phyloP scores from a whole-genome alignment of 2,888 invertebrate genomes.

The Holacanthella duospinosa region DNA sequence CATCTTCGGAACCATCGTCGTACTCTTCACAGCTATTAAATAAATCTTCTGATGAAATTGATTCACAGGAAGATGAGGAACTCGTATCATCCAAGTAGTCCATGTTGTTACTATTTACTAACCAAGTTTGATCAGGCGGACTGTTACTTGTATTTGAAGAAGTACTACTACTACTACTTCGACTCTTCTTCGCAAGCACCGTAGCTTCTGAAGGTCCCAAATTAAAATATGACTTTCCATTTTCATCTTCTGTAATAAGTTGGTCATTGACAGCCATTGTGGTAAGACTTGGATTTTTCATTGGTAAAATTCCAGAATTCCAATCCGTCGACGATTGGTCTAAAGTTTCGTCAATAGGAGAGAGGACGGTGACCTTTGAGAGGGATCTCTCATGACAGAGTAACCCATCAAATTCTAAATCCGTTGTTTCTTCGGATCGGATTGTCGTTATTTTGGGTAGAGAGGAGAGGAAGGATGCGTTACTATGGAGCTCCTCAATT shows the following conservation, averaged over 20 bases:
- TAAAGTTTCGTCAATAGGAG: conserved; percentile 32
- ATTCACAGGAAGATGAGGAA: conserved; percentile 35
- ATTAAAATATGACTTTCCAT: conserved; percentile 37
- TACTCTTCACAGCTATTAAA: conserved; percentile 37
- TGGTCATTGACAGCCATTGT: conserved; percentile 11
- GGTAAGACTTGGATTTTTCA: not conserved
- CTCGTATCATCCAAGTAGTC: conserved; percentile 31
- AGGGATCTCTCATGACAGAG: conserved; percentile 25
- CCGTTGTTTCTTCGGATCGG: conserved; percentile 17
- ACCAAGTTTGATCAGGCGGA: conserved; percentile 12
- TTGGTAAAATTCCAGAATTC: not conserved
- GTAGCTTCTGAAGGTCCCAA: conserved; percentile 33
- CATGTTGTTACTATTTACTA: conserved; percentile 12
- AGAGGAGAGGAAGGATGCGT: not conserved
- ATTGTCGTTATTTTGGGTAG: conserved; percentile 16
- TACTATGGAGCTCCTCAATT: conserved; percentile 19
- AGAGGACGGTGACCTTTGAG: conserved; percentile 27
- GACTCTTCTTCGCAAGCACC: conserved; percentile 28
- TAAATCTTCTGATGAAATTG: conserved; percentile 35
- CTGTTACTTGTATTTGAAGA: conserved; percentile 2
- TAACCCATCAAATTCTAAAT: conserved; percentile 25
- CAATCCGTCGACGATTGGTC: conserved; percentile 4
- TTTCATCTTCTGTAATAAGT: conserved; percentile 36
- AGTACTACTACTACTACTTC: not conserved
- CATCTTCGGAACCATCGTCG: conserved; percentile 27